These are phyloP conservation scores for Macaria notata DNA, from an alignment of 2,888 invertebrate species.

Conservation along the genomic window DNA sequence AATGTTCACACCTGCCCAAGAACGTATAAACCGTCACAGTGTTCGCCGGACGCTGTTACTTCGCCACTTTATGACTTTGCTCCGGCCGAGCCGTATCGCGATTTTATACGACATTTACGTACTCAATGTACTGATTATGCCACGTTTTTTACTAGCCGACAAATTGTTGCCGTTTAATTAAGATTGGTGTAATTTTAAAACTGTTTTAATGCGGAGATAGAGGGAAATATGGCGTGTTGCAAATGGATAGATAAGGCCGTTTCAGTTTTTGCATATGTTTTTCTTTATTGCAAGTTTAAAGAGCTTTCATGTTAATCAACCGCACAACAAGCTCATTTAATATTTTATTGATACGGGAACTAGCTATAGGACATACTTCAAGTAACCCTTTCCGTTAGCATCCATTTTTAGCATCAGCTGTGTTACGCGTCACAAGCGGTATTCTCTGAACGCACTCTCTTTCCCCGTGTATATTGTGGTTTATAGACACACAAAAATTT, in stretches of 20 bases:
- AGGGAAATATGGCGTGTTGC: slow-evolving; percentile 14
- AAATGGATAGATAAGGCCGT: slow-evolving; percentile 9
- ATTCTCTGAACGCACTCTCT: slow-evolving; percentile 22
- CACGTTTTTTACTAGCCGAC: slow-evolving; percentile 38
- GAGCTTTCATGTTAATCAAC: too few species aligned
- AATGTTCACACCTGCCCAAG: slow-evolving; percentile 77
- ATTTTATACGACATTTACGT: slow-evolving; percentile 35
- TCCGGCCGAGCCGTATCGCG: slow-evolving; percentile 34
- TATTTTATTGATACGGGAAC: too few species aligned
- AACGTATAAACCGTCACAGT: slow-evolving; percentile 71
- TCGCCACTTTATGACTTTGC: slow-evolving; percentile 64
- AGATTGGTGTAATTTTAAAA: slow-evolving; percentile 25
- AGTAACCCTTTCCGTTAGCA: too few species aligned
- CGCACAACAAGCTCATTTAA: too few species aligned
- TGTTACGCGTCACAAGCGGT: slow-evolving; percentile 59
- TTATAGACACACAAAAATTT: slow-evolving; percentile 41
- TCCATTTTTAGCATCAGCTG: slow-evolving; percentile 57
- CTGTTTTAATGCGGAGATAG: slow-evolving; percentile 11
- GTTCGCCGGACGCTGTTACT: slow-evolving; percentile 61
- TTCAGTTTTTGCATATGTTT: neutral
- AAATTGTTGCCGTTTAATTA: slow-evolving; percentile 43
- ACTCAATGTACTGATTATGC: slow-evolving; percentile 28
- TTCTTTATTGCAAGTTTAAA: neutral
- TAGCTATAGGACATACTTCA: too few species aligned
- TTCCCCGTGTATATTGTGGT: slow-evolving; percentile 23